A percentile compares a stretch with the other conserved stretches of the same genome.
phyloP scores from a whole-genome alignment of 2,888 invertebrate genomes.

The Poecilus cupreus region DNA sequence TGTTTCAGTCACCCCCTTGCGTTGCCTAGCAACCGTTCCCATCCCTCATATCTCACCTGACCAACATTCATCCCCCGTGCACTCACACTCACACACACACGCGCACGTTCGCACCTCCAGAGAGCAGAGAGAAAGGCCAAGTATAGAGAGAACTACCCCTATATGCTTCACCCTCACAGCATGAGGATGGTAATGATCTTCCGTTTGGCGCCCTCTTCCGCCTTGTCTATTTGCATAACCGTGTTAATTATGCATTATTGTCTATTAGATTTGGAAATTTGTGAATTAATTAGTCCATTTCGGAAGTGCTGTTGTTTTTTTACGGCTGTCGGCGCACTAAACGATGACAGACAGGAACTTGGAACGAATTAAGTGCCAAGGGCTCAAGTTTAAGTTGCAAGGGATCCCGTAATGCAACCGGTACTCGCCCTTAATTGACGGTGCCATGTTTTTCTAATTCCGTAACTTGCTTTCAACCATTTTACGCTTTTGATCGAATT shows the following conservation, averaged over 20 bases:
- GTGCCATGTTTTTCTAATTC: not conserved
- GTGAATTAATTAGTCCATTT: constrained; percentile 47
- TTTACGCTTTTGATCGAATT: too few species aligned
- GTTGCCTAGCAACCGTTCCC: constrained; percentile 48
- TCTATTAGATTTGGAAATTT: constrained; percentile 57
- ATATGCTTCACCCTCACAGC: not conserved
- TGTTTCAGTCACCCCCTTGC: constrained; percentile 21
- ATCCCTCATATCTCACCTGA: constrained; percentile 55
- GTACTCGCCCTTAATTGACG: not conserved
- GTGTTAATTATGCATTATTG: constrained; percentile 58
- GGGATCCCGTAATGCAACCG: not conserved
- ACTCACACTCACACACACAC: constrained; percentile 22
- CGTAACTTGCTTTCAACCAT: not conserved
- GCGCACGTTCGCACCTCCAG: constrained; percentile 31
- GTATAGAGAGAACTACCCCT: not conserved
- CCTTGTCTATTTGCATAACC: constrained; percentile 54
- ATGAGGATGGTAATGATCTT: constrained; percentile 23
- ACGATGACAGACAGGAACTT: constrained; percentile 20
- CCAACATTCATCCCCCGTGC: constrained; percentile 23
- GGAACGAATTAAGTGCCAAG: constrained; percentile 4
- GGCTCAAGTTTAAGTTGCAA: not conserved
- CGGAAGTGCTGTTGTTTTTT: constrained; percentile 50
- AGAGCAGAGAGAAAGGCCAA: not conserved
- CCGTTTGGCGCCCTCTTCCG: constrained; percentile 28
- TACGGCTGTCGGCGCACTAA: not conserved